Conservation (phyloP, 2,888 invertebrate species). For the Drosophila pseudotakahashii region DNA sequence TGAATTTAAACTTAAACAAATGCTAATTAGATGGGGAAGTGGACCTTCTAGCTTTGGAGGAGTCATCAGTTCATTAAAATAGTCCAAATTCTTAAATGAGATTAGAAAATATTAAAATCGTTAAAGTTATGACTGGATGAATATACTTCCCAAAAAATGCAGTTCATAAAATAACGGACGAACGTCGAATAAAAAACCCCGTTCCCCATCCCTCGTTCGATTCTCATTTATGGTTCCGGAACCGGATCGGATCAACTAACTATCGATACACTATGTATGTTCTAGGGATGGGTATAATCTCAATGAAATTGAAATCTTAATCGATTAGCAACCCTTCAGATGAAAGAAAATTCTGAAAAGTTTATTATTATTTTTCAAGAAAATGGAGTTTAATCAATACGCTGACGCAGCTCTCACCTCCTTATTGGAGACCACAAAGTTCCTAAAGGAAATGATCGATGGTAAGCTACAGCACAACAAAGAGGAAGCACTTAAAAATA, state of each 20-base stretch:
- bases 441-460: background rate
- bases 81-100: background rate
- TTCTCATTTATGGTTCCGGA: background rate
- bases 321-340: background rate
- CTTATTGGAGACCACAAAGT: conserved; percentile 9
- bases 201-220: background rate
- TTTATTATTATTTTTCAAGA: background rate
- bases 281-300: background rate
- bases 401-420: conserved; percentile 1
- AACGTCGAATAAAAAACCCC: too few species aligned
- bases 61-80: conserved; percentile 3
- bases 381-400: background rate
- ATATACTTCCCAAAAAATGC: too few species aligned
- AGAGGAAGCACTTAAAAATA: background rate
- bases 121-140: too few species aligned
- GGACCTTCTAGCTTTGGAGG: background rate
- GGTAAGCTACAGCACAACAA: background rate
- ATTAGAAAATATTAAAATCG: background rate
- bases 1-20: conserved; percentile 43
- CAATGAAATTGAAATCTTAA: background rate
- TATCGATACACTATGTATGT: background rate
- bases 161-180: too few species aligned
- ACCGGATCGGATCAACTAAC: background rate
- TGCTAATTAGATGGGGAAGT: conserved; percentile 22
- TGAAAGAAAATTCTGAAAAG: background rate